Conservation (phyloP, 2,888 invertebrate species). For the Baccha elongata region DNA sequence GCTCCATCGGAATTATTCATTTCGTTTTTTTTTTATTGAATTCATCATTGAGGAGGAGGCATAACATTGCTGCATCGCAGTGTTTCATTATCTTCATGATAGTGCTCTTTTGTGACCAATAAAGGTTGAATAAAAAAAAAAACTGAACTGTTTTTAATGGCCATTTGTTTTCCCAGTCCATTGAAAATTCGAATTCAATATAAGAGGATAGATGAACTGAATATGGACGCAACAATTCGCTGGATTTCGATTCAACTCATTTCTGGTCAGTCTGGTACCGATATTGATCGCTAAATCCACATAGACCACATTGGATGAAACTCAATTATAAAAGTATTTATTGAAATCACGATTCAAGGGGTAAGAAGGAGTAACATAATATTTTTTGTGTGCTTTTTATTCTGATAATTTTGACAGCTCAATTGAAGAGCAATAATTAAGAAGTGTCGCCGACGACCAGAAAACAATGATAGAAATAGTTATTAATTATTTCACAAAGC, state of each 20-base stretch:
- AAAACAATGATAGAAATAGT: no score
- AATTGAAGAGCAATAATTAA: no score
- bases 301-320: slow-evolving; percentile 61
- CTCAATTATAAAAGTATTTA: slow-evolving; percentile 77
- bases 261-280: slow-evolving; percentile 31
- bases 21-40: slow-evolving; percentile 42
- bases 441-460: no score
- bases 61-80: slow-evolving; percentile 53
- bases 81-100: slow-evolving; percentile 65
- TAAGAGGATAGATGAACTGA: slow-evolving; percentile 4
- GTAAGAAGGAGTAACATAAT: no score
- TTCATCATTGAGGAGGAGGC: slow-evolving; percentile 16
- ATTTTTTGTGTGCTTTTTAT: no score
- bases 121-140: slow-evolving; percentile 7
- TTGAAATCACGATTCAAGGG: slow-evolving; percentile 73
- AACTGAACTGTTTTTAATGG: slow-evolving; percentile 1
- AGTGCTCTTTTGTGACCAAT: slow-evolving; percentile 52
- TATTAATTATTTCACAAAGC: no score
- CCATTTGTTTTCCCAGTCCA: slow-evolving; percentile 28
- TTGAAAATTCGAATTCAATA: neutral
- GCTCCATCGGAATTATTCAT: slow-evolving; percentile 68
- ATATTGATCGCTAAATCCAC: slow-evolving; percentile 54
- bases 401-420: no score
- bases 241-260: slow-evolving; percentile 38
- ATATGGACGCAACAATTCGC: slow-evolving; percentile 44